These are phyloP conservation scores for Bombus vancouverensis DNA, from an alignment of 1,140 invertebrate genomes.

Conservation along the genomic window DNA sequence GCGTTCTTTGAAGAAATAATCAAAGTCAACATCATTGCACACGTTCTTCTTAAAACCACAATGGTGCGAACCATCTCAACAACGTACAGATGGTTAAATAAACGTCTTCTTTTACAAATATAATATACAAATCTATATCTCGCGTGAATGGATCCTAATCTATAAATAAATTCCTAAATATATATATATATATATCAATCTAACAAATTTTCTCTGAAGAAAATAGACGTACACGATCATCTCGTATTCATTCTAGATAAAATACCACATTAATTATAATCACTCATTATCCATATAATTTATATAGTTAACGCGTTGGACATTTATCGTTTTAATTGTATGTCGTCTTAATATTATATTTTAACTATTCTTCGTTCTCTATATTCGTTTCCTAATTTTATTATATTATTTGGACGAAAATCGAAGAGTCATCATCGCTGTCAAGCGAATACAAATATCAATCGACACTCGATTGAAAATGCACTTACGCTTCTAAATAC, in stretches of 20 bases:
- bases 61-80: not conserved
- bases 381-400: not conserved
- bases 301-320: slow-evolving; percentile 1
- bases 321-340: slow-evolving; percentile 7
- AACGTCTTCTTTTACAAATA: slow-evolving; percentile 8
- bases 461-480: not conserved
- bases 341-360: not conserved
- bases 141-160: slow-evolving; percentile 1
- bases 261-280: not conserved
- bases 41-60: not conserved
- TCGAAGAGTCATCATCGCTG: not conserved
- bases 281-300: not conserved
- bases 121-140: slow-evolving; percentile 27
- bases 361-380: not conserved
- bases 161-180: not conserved
- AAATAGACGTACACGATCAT: not conserved
- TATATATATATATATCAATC: not conserved
- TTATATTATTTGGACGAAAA: slow-evolving; percentile 17
- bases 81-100: not conserved
- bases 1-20: slow-evolving; percentile 3
- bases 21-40: slow-evolving; percentile 9
- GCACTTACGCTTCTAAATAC: slow-evolving; percentile 5
- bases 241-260: slow-evolving; percentile 6
- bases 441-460: not conserved
- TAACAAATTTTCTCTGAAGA: not conserved